Percentiles rank a stretch among this genome's conserved stretches.
These are phyloP conservation scores for Apis laboriosa DNA, from an alignment of 1,140 invertebrate genomes.

Conservation along the genomic window DNA sequence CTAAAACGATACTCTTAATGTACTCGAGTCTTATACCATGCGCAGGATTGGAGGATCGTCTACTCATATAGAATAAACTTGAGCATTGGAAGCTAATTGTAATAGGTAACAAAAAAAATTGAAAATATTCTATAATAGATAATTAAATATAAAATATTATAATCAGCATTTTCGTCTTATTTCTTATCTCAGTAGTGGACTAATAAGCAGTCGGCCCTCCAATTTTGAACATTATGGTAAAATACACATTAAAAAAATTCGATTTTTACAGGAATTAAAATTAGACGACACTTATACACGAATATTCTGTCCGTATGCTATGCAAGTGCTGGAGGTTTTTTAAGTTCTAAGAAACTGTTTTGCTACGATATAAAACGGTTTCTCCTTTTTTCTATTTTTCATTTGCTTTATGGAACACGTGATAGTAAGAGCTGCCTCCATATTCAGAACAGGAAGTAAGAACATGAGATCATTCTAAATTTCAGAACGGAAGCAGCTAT, in stretches of 20 bases:
- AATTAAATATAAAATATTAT: background rate
- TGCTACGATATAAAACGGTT: background rate
- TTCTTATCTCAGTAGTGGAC: no score
- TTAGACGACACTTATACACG: background rate
- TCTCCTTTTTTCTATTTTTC: background rate
- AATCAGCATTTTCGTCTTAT: background rate
- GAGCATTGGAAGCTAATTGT: background rate
- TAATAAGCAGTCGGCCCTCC: background rate
- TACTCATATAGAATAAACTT: background rate
- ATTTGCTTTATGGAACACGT: background rate
- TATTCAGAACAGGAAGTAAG: constrained; percentile 22
- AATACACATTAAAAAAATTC: background rate
- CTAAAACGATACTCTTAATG: background rate
- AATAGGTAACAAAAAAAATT: background rate
- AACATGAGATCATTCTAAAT: constrained; percentile 37
- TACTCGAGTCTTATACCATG: background rate
- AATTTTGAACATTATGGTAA: constrained; percentile 2
- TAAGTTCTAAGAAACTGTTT: background rate
- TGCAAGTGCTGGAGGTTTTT: constrained; percentile 29
- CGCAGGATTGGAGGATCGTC: background rate
- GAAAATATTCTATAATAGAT: background rate
- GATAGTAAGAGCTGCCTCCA: constrained; percentile 4
- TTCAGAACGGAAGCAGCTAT: constrained; percentile 27
- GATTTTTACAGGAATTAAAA: background rate
- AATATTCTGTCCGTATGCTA: background rate